Evolutionary conservation across 2,797 vertebrate genomes (phyloP).

Genomic region (Choloepus didactylus): DNA sequence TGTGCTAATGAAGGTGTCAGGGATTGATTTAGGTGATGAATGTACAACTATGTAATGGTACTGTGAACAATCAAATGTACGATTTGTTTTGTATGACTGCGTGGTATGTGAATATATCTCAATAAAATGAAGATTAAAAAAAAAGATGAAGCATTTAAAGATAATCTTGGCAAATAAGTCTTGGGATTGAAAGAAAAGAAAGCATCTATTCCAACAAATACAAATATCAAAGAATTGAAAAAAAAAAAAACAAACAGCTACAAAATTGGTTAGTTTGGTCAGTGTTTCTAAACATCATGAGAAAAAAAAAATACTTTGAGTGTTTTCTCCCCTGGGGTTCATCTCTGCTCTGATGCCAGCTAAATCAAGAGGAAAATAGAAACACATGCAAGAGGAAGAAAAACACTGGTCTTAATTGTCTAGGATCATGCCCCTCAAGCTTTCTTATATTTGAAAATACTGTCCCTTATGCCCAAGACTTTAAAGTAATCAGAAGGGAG

Average conservation of each 20-base stretch:
- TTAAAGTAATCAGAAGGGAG: neutral
- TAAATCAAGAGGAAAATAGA: conserved; percentile 34
- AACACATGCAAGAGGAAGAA: neutral
- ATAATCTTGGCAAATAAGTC: too few species aligned
- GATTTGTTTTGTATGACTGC: too few species aligned
- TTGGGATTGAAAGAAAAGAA: too few species aligned
- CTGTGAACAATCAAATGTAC: too few species aligned
- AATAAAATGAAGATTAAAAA: too few species aligned
- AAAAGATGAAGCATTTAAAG: too few species aligned
- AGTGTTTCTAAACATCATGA: neutral
- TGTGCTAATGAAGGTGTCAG: too few species aligned
- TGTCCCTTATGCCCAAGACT: neutral
- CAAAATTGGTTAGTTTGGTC: neutral
- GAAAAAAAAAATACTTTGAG: neutral
- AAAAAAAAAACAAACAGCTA: neutral
- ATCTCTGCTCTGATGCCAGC: neutral
- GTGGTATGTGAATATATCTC: too few species aligned
- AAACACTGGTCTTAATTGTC: neutral
- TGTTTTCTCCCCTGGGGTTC: neutral
- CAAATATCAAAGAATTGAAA: too few species aligned
- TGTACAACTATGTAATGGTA: too few species aligned
- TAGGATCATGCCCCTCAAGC: neutral
- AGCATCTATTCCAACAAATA: too few species aligned
- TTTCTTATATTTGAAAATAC: conserved; percentile 42
- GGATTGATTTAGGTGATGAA: too few species aligned